Evolutionary conservation across 2,888 invertebrate genomes (phyloP), one percentile per base, ranked within the genome.

Genomic region (Notodonta ziczac): DNA sequence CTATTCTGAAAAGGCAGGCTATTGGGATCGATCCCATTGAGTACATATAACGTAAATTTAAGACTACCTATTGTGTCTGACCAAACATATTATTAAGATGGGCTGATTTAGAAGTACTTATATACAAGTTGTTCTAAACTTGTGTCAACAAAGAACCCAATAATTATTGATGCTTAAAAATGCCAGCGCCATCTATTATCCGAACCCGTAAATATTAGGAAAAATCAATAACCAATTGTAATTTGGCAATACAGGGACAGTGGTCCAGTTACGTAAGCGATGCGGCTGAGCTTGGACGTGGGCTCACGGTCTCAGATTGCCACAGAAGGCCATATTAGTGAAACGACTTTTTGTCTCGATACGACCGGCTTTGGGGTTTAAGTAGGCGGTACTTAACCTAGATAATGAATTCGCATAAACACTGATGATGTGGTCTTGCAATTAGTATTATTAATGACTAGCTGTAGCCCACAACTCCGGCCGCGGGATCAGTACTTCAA

Each of bases 241-340:
- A 32, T 52, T 52, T 7, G 1, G 52, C 32, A 32, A 32, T 53
- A 59, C 40, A 61, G 39, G 10, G 40, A 57, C 55, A 72, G 46
- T n/a, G 5, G 10, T 40, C 54, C 73, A 77, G 74, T 85, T 83
- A 74, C 75, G 77, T 74, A 85, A 83, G 65, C 60, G 61, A 58
- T 48, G 46, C 64, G 16, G 58, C 7, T 57, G 66, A 59, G 72
- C 69, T 63, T 78, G 78, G 78, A 78, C 82, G 83, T 78, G 77
- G 76, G 74, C 66, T 63, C 14, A 13, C 32, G 52, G 56, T 48
- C 44, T n/a, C n/a, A n/a, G 69, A 72, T 75, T 72, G 56, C 66
- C 13, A 13, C 69, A 75, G 62, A 72, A 74, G 75, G 75, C 68
- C 70, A 59, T 53, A 54, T 59, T 14, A 56, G 65, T 66, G 62